These are phyloP conservation scores for Neuroscelio doddi DNA, from an alignment of 2,888 invertebrate species.

Conservation along the genomic window DNA sequence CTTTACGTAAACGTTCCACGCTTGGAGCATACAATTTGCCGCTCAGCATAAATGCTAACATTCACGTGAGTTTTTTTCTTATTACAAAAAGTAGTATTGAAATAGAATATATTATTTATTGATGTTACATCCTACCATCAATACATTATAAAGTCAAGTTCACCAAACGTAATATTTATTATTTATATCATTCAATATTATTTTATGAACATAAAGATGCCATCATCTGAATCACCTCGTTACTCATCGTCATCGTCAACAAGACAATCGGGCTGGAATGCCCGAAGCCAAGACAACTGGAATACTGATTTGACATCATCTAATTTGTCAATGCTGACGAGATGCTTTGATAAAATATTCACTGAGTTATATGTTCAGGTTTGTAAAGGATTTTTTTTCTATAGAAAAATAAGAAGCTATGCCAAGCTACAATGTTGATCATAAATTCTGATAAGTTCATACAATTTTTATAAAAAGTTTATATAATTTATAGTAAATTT, in stretches of 20 bases:
- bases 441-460: slow-evolving; percentile 1
- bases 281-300: slow-evolving; percentile 61
- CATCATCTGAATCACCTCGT: slow-evolving; percentile 7
- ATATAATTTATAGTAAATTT: too few relatives aligned
- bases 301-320: slow-evolving; percentile 59
- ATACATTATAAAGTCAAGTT: too few relatives aligned
- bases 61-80: not conserved
- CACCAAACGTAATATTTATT: too few relatives aligned
- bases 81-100: not conserved
- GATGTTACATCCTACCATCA: too few relatives aligned
- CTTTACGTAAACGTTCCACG: too few relatives aligned
- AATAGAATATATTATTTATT: too few relatives aligned
- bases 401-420: not conserved
- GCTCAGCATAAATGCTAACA: too few relatives aligned
- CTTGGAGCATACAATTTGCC: not conserved
- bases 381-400: not conserved
- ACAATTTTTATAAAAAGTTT: not conserved
- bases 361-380: slow-evolving; percentile 77
- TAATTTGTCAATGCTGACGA: slow-evolving; percentile 77
- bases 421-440: not conserved
- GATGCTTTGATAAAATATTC: slow-evolving; percentile 81
- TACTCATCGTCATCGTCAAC: slow-evolving; percentile 29
- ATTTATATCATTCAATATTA: too few relatives aligned
- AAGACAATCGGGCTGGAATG: slow-evolving; percentile 48
- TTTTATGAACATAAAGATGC: not conserved